Conservation (phyloP, 2,888 invertebrate genomes). For the Calameuta idolon region DNA sequence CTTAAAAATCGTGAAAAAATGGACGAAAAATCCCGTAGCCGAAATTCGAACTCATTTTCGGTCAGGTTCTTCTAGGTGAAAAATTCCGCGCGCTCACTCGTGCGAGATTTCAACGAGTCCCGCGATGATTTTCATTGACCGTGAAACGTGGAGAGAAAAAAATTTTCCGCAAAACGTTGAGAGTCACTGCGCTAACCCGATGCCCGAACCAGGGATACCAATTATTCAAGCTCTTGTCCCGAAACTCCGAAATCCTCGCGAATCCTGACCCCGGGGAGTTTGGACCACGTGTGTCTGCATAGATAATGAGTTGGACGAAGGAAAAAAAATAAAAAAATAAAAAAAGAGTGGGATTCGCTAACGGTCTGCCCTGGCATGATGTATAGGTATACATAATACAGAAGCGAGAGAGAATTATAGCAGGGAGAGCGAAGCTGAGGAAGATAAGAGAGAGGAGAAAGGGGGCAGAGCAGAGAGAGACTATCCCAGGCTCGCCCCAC, state of each 20-base stretch:
- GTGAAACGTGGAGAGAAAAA: neutral
- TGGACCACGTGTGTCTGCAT: conserved; percentile 38
- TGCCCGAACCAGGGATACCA: conserved; percentile 23
- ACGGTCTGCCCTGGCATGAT: neutral
- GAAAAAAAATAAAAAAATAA: neutral
- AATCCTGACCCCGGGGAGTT: conserved; percentile 27
- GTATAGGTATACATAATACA: neutral
- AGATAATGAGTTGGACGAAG: conserved; percentile 36
- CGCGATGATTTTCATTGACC: neutral
- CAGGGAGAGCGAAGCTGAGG: neutral
- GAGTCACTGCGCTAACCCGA: neutral
- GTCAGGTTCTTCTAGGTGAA: neutral
- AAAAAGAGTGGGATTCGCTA: conserved; percentile 6
- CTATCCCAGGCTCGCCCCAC: conserved; percentile 26
- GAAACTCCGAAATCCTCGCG: conserved; percentile 36
- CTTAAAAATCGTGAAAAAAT: neutral
- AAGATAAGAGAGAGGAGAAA: neutral
- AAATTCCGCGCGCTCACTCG: neutral
- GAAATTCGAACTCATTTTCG: neutral
- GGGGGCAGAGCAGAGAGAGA: neutral
- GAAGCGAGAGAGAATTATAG: neutral
- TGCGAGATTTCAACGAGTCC: neutral
- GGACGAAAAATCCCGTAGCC: neutral
- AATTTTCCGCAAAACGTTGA: neutral
- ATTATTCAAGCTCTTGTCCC: conserved; percentile 37